Conservation (phyloP, 2,888 invertebrate genomes). For the Ceraclea dissimilis region DNA sequence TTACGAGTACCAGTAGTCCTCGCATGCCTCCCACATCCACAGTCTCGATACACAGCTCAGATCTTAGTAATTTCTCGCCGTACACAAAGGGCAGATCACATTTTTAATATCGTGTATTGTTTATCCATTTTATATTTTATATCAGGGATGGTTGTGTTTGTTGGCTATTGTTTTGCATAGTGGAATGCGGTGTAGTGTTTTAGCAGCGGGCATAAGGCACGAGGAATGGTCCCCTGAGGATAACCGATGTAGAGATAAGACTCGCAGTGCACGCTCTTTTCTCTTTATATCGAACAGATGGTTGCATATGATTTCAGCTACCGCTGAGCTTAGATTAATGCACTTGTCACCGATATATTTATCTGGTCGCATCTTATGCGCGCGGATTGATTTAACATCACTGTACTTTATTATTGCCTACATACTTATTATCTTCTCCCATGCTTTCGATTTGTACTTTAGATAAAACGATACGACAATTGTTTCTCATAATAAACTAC, state of each 20-base stretch:
- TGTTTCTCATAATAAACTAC: too few species aligned
- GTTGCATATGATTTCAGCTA: slow-evolving; percentile 14
- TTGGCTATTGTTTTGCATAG: slow-evolving; percentile 1
- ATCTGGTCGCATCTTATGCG: slow-evolving; percentile 10
- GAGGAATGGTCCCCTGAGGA: slow-evolving; percentile 20
- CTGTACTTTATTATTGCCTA: not conserved
- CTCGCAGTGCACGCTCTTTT: slow-evolving; percentile 11
- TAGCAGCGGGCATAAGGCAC: slow-evolving; percentile 16
- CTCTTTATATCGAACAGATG: slow-evolving; percentile 11
- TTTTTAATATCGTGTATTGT: not conserved
- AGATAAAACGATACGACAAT: too few species aligned
- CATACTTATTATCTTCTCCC: not conserved
- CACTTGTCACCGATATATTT: slow-evolving; percentile 8
- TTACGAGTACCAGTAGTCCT: slow-evolving; percentile 20
- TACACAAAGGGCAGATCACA: slow-evolving; percentile 20
- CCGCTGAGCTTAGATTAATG: slow-evolving; percentile 9
- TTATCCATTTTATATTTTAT: not conserved
- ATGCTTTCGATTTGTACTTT: too few species aligned
- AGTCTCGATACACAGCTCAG: slow-evolving; percentile 18
- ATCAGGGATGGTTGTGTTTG: not conserved
- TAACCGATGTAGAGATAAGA: slow-evolving; percentile 15
- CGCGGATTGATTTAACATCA: slow-evolving; percentile 11
- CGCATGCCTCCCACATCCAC: slow-evolving; percentile 11
- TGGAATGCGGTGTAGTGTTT: slow-evolving; percentile 18
- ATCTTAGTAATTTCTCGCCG: slow-evolving; percentile 25